phyloP scores from a whole-genome alignment of 1,140 invertebrate species.

The Lepidurus couesii region DNA sequence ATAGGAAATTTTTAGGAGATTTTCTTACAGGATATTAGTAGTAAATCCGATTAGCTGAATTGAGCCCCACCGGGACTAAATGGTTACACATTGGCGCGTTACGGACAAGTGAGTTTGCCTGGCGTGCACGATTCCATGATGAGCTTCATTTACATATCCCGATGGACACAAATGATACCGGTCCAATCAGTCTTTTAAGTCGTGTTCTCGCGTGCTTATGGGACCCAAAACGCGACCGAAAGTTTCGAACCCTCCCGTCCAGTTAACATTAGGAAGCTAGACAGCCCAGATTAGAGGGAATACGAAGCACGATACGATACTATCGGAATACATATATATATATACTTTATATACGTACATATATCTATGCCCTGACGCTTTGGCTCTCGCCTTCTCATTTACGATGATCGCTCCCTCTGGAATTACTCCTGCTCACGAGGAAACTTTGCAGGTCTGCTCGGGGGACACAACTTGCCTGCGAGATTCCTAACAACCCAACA shows the following conservation, averaged over 20 bases:
- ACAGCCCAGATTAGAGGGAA: background rate
- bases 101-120: background rate
- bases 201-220: background rate
- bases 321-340: background rate
- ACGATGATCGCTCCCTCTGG: conserved; percentile 7
- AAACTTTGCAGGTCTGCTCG: background rate
- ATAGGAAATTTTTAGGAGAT: no score
- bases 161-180: background rate
- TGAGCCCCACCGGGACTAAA: background rate
- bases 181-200: conserved; percentile 7
- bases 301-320: conserved; percentile 2
- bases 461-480: background rate
- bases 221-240: background rate
- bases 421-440: background rate
- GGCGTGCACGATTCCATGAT: background rate
- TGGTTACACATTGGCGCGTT: background rate
- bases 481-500: background rate
- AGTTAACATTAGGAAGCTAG: background rate
- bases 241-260: background rate
- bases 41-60: no score
- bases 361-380: conserved; percentile 15
- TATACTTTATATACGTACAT: background rate
- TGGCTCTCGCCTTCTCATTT: conserved; percentile 12
- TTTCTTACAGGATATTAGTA: no score
- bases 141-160: background rate